Evolutionary conservation across 2,797 vertebrate genomes (phyloP), one percentile per base, ranked within the genome.

Genomic region (Argyrosomus regius): DNA sequence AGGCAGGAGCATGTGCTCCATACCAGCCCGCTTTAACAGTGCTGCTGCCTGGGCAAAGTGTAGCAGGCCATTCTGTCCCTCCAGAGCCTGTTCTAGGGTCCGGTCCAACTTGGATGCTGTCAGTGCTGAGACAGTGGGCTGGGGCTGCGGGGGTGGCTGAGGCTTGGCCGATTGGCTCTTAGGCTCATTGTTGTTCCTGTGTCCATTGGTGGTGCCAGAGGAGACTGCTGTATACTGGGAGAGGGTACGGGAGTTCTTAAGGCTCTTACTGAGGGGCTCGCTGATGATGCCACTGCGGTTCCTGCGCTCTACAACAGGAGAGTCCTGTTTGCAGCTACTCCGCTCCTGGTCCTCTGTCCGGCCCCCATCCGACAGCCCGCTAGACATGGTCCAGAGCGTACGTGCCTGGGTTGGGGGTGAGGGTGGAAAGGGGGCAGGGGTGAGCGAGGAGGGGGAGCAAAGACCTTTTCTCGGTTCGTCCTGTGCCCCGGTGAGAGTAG

Each of bases 241-340:
- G 81, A 98, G 96, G n/a, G 98, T 96, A 31, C 98, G 97, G 58
- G 98, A 98, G 90, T 97, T 97, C 92, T 98, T 98, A 94, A 99
- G 96, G 94, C 98, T 98, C 96, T 97, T 98, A 87, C 97, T 98
- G 90, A 99, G 97, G 77, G 98, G 97, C 94, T 97, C 97, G 3
- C 97, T 99, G 95, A 99, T 97, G 95, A 99, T 99, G 85, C 98
- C 97, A 17, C 98, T 97, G 93, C 97, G 97, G 93, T 98, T 99
- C 91, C 97, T 95, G 66, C 97, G 97, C 90, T 99, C 98, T 0
- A 96, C 91, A 63, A 97, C 87, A 0, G 96, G 96, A 14, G 96
- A 91, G 86, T 96, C 96, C 92, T 93, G 96, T 35, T 94, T 93
- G 68, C 92, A 91, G 80, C 91, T 93, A 74, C 88, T 95, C 94